Conservation (phyloP, 2,888 invertebrate genomes). For the Melieria picta region DNA sequence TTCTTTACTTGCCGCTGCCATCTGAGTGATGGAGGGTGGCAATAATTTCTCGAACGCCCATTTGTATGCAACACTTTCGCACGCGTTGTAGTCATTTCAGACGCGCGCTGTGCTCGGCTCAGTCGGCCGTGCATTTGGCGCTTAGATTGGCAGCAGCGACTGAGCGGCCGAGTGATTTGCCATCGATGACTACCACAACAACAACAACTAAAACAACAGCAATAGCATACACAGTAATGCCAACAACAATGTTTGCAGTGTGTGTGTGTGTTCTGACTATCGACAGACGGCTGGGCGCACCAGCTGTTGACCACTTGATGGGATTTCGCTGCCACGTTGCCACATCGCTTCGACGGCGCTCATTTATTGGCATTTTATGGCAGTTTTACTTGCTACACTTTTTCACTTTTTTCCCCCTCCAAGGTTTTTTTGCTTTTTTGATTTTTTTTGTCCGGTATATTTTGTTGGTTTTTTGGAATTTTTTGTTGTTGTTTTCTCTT, state of each 20-base stretch:
- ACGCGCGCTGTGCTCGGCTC: no score
- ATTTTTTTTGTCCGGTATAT: not conserved
- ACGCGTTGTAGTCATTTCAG: not conserved
- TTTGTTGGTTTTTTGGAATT: conserved; percentile 4
- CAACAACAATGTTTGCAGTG: not conserved
- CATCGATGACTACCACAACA: not conserved
- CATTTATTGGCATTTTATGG: conserved; percentile 11
- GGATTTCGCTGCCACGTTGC: conserved; percentile 40
- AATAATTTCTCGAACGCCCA: not conserved
- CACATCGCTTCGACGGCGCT: conserved; percentile 18
- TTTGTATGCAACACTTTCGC: conserved; percentile 9
- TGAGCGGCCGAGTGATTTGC: conserved; percentile 29
- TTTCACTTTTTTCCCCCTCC: conserved; percentile 33
- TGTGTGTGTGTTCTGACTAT: no score
- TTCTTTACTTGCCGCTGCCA: no score
- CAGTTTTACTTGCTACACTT: conserved; percentile 9
- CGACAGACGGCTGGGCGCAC: no score
- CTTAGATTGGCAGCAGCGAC: conserved; percentile 7
- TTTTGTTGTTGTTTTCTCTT: not conserved
- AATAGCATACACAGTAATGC: conserved; percentile 15
- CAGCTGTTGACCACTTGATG: conserved; percentile 50
- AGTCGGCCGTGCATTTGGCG: not conserved
- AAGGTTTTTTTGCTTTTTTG: conserved; percentile 13
- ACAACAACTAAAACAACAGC: not conserved
- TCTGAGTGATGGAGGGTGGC: no score